Conservation (phyloP, 64 coral and sea anemone species). For the Astreopora myriophthalma region DNA sequence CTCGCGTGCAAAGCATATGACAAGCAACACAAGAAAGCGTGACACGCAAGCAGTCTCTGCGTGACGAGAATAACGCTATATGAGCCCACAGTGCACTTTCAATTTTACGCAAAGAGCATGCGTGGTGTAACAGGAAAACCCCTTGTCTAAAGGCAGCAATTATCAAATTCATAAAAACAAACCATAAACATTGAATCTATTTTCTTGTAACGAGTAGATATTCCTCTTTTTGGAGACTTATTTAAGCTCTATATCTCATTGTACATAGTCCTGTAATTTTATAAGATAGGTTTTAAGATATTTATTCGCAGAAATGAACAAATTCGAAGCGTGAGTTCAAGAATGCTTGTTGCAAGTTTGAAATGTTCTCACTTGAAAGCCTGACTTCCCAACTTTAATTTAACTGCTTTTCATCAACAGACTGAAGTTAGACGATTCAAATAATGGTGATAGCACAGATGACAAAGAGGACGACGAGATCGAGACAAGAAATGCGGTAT, state of each 20-base stretch:
- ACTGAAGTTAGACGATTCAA: constrained; percentile 91
- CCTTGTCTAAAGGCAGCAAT: background rate
- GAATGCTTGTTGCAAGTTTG: background rate
- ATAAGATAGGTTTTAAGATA: constrained; percentile 61
- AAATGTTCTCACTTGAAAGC: background rate
- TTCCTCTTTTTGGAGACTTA: background rate
- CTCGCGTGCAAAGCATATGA: too few relatives aligned
- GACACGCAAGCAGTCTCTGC: background rate
- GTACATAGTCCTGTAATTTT: constrained; percentile 32
- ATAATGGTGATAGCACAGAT: constrained; percentile 90
- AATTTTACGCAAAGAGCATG: background rate
- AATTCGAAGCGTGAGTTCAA: constrained; percentile 94
- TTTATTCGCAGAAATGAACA: constrained; percentile 89
- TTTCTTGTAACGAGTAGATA: background rate
- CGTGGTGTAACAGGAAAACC: background rate
- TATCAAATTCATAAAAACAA: too few relatives aligned
- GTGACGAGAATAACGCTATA: background rate
- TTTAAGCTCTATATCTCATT: background rate
- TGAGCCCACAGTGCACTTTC: background rate
- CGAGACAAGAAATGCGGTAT: constrained; percentile 51
- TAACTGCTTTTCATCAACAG: constrained; percentile 4
- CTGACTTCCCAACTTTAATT: background rate
- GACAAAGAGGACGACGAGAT: constrained; percentile 93
- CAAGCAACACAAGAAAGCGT: too few relatives aligned
- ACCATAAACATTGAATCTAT: background rate